Percentiles rank a stretch among this genome's conserved stretches.
Evolutionary conservation across 2,797 vertebrate genomes (phyloP).

Genomic region (Muraenolepis orangiensis): DNA sequence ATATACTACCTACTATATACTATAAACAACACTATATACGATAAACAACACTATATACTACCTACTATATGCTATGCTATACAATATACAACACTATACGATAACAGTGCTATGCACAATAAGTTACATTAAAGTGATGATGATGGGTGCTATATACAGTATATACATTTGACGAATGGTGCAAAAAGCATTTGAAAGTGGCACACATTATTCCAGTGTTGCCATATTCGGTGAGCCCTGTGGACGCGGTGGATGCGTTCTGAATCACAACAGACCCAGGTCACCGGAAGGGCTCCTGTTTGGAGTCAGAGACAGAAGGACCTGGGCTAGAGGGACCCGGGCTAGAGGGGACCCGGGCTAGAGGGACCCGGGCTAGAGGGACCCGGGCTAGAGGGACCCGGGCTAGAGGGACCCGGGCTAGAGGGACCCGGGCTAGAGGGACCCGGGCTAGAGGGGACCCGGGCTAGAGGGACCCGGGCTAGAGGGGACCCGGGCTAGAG

Average conservation of each 20-base stretch:
- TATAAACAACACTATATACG: too few relatives aligned
- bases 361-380: neutral
- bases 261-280: slow-evolving; percentile 22
- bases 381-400: neutral
- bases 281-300: slow-evolving; percentile 22
- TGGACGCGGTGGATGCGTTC: neutral
- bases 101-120: too few relatives aligned
- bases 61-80: too few relatives aligned
- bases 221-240: neutral
- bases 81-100: too few relatives aligned
- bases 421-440: neutral
- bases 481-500: neutral
- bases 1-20: too few relatives aligned
- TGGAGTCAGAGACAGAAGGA: neutral
- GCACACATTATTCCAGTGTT: neutral
- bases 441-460: neutral
- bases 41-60: too few relatives aligned
- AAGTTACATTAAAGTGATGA: too few relatives aligned
- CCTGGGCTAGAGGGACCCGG: neutral
- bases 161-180: too few relatives aligned
- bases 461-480: neutral
- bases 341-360: neutral
- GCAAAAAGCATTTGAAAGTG: too few relatives aligned
- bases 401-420: neutral
- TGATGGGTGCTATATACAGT: too few relatives aligned